Conservation (phyloP, 92 coral and sea anemone species). For the Epizoanthus stellaris region DNA sequence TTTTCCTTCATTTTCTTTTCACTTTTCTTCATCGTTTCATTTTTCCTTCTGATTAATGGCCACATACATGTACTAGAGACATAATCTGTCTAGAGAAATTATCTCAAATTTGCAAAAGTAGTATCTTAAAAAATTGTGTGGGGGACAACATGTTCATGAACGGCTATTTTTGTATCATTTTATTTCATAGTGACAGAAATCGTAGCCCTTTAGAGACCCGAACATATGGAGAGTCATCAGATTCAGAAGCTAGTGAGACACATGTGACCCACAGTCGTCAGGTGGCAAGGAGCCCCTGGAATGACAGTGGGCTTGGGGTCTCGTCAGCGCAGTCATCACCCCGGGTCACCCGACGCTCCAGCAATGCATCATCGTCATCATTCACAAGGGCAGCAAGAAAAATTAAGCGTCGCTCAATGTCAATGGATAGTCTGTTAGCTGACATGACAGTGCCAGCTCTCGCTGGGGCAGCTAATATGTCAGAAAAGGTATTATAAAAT, state of each 20-base stretch:
- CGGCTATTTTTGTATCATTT: background rate
- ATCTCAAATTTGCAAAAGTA: too few relatives aligned
- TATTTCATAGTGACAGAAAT: constrained; percentile 12
- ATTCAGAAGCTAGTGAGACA: constrained; percentile 58
- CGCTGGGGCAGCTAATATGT: constrained; percentile 66
- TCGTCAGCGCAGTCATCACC: constrained; percentile 58
- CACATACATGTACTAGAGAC: too few relatives aligned
- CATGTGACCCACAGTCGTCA: background rate
- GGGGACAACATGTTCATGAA: background rate
- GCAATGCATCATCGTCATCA: constrained; percentile 53
- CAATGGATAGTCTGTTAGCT: constrained; percentile 66
- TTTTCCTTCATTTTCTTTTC: too few relatives aligned
- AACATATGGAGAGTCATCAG: constrained; percentile 74
- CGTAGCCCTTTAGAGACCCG: constrained; percentile 35
- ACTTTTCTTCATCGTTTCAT: too few relatives aligned
- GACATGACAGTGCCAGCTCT: constrained; percentile 42
- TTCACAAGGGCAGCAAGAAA: constrained; percentile 25
- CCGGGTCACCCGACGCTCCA: constrained; percentile 50
- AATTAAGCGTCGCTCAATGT: constrained; percentile 61
- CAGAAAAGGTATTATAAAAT: constrained; percentile 65
- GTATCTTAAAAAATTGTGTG: background rate
- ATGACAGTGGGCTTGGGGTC: constrained; percentile 38
- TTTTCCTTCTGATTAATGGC: too few relatives aligned
- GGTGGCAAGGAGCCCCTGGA: constrained; percentile 18
- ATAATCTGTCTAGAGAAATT: too few relatives aligned